Evolutionary conservation across 92 coral and sea anemone genomes (phyloP).

Genomic region (Virgularia gustaviana): DNA sequence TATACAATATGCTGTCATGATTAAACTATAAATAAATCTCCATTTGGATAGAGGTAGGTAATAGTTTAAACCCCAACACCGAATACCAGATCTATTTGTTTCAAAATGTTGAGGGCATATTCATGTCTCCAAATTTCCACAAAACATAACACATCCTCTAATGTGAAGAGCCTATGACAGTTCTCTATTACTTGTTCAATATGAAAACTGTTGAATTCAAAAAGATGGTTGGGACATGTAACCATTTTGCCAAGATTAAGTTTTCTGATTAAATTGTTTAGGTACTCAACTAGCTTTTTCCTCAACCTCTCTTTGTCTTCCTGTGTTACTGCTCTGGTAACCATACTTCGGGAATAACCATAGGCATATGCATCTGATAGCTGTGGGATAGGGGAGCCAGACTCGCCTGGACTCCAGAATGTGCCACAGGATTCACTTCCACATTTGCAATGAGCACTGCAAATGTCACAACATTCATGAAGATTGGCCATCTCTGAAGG

Average conservation of each 20-base stretch:
- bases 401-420: conserved; percentile 31
- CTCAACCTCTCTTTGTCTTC: conserved; percentile 33
- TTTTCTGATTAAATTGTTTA: not conserved
- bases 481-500: not conserved
- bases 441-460: conserved; percentile 44
- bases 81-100: not conserved
- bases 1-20: not conserved
- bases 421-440: conserved; percentile 38
- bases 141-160: conserved; percentile 1
- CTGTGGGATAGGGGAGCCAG: not conserved
- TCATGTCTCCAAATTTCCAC: conserved; percentile 14
- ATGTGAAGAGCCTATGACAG: conserved; percentile 1
- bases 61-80: too few species aligned
- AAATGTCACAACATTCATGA: conserved; percentile 46
- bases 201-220: not conserved
- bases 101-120: conserved; percentile 7
- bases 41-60: too few species aligned
- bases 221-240: conserved; percentile 4
- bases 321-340: conserved; percentile 25
- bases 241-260: conserved; percentile 13
- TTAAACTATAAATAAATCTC: too few species aligned
- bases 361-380: not conserved
- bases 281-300: conserved; percentile 38
- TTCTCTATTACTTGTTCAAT: not conserved
- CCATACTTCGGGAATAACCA: not conserved